A percentile compares a stretch with the other conserved stretches of the same genome.
Conservation (phyloP, 2,113 vertebrate genomes). For the Chaetodon trifascialis region DNA sequence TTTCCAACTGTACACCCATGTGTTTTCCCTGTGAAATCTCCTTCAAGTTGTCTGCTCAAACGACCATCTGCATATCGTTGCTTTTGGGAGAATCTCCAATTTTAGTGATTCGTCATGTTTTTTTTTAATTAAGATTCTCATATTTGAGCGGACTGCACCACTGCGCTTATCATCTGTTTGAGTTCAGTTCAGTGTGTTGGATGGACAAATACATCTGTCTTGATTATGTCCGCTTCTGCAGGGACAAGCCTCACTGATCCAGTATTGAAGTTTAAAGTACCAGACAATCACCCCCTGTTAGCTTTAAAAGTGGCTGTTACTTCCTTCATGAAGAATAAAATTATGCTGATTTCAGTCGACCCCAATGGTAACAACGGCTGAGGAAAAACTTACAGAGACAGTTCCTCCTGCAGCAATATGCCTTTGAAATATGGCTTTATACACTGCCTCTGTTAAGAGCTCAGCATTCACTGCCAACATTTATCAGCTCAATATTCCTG, state of each 20-base stretch:
- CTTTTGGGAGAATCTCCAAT: constrained; percentile 15
- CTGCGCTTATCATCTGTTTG: neutral
- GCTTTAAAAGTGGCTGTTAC: neutral
- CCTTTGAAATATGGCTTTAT: neutral
- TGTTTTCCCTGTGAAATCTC: constrained; percentile 9
- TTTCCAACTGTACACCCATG: constrained; percentile 13
- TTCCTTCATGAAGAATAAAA: neutral
- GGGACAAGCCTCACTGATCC: neutral
- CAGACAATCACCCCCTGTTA: neutral
- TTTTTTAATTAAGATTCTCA: constrained; percentile 1
- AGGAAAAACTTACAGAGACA: neutral
- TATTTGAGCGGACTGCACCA: neutral
- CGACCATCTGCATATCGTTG: constrained; percentile 19
- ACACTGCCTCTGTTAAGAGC: neutral
- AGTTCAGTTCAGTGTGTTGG: neutral
- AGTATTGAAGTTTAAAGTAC: neutral
- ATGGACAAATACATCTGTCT: constrained; percentile 5
- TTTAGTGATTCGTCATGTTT: constrained; percentile 11
- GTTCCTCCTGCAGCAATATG: neutral
- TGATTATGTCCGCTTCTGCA: neutral
- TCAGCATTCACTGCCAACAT: neutral
- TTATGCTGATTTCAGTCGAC: neutral
- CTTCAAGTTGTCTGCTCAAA: constrained; percentile 16
- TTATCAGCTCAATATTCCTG: neutral
- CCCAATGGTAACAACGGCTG: neutral